Percentiles rank a stretch among this genome's conserved stretches.
phyloP scores from a whole-genome alignment of 1,140 invertebrate species.

The Caenorhabditis remanei region DNA sequence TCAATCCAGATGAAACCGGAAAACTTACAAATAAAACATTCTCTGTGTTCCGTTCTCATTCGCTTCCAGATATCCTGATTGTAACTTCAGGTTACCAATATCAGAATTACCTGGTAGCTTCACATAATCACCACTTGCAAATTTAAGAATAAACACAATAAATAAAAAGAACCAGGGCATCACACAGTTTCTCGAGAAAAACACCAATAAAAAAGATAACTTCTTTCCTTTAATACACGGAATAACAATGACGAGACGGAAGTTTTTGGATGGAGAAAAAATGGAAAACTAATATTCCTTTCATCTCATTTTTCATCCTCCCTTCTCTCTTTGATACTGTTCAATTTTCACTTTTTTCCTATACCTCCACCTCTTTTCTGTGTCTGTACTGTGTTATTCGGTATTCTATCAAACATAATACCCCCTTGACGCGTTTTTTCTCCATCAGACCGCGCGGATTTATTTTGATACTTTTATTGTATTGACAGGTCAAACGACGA shows the following conservation, averaged over 20 bases:
- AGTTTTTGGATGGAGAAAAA: background rate
- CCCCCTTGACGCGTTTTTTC: background rate
- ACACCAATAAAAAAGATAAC: background rate
- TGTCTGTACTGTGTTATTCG: background rate
- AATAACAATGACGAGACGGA: background rate
- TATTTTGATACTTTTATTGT: constrained; percentile 48
- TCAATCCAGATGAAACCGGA: background rate
- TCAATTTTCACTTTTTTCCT: constrained; percentile 33
- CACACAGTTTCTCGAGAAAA: background rate
- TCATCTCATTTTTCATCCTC: constrained; percentile 4
- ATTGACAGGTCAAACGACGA: constrained; percentile 41
- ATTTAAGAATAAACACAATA: background rate
- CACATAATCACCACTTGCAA: background rate
- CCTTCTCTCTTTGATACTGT: background rate
- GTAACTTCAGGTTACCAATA: constrained; percentile 9
- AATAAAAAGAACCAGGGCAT: background rate
- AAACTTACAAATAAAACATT: constrained; percentile 72
- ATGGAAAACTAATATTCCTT: constrained; percentile 14
- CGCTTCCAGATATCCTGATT: constrained; percentile 70
- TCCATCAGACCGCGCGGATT: constrained; percentile 13
- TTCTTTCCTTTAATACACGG: background rate
- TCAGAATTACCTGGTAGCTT: background rate
- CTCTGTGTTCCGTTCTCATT: constrained; percentile 54
- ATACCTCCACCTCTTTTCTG: background rate
- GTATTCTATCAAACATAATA: constrained; percentile 2